Evolutionary conservation across 2,797 vertebrate species (phyloP), one percentile per base, ranked within the genome.

Genomic region (Rhinogobio ventralis): DNA sequence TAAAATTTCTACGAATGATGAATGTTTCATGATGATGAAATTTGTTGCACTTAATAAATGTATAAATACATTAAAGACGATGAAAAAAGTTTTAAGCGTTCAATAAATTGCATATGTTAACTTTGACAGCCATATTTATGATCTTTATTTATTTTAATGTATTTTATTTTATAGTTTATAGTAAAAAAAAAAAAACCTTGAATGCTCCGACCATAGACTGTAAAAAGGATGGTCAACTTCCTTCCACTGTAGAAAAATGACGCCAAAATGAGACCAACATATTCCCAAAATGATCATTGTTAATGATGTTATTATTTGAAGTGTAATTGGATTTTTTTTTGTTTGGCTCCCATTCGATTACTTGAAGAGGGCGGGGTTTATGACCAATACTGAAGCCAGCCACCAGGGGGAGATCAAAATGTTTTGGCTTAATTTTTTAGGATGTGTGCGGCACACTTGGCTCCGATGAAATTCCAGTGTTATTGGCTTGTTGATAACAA

Each of bases 401-500:
- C 62, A 64, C 6, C 62, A 64, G 28, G 62, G 14, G 28, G 62
- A 3, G 1, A 64, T 64, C 28, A 17, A 17, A 8, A 64, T 64
- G 28, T 64, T 64, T 8, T 8, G 15, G 15, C 15, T 30, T 64
- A 2, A 64, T 28, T 64, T 64, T 8, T 30, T 15, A 60, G 55
- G 23, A n/a, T 25, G 23, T 60, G 9, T 60, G 23, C 23, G 8
- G 23, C 23, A 60, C 55, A 30, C 28, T 64, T 30, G 25, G 60
- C 57, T 30, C 57, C 1, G 1, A 2, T 4, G 1, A 25, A 13
- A 80, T 71, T 28, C 33, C 51, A 9, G 4, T 46, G 19, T 33
- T 42, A 33, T 82, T 73, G 42, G 28, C 28, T 28, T 51, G 45
- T 67, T 83, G 23, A 83, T 75, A 66, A 30, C 15, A 81, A 83